A percentile compares a stretch with the other conserved stretches of the same genome.
phyloP scores from a whole-genome alignment of 1,140 invertebrate species.

The Nomia melanderi region DNA sequence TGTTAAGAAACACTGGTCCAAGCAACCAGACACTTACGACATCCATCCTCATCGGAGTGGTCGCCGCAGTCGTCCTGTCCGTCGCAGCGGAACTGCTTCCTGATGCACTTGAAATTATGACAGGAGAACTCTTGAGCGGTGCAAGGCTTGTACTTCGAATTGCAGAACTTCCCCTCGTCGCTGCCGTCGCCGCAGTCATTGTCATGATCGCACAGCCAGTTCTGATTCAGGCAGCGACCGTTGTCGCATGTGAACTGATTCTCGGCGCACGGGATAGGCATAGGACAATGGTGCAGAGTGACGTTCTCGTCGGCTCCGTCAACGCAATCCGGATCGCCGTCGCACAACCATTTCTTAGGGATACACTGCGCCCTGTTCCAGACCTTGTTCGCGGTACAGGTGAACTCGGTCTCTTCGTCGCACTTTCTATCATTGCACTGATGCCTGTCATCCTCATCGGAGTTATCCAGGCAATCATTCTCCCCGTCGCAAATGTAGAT shows the following conservation, averaged over 20 bases:
- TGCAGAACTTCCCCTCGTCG: constrained; percentile 95
- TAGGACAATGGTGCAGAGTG: constrained; percentile 90
- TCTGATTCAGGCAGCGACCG: constrained; percentile 91
- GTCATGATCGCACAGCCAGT: constrained; percentile 93
- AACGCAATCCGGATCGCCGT: constrained; percentile 97
- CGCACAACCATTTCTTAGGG: constrained; percentile 96
- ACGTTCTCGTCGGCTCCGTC: constrained; percentile 98
- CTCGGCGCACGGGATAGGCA: constrained; percentile 89
- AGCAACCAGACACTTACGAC: constrained; percentile 85
- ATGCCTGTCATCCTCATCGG: constrained; percentile 94
- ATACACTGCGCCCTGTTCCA: constrained; percentile 97
- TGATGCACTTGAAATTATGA: constrained; percentile 96
- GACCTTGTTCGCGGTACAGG: constrained; percentile 92
- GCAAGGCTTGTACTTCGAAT: constrained; percentile 90
- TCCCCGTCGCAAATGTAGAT: constrained; percentile 99
- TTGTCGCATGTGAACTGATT: constrained; percentile 96
- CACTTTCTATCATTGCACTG: constrained; percentile 96
- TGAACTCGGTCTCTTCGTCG: constrained; percentile 95
- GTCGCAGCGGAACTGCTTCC: constrained; percentile 93
- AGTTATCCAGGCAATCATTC: constrained; percentile 96
- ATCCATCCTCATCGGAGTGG: constrained; percentile 91
- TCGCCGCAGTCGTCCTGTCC: constrained; percentile 96
- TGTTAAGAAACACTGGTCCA: no score
- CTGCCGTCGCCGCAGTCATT: constrained; percentile 97
- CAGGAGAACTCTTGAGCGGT: constrained; percentile 92